Conservation (phyloP, 1,140 invertebrate species). For the Pachyrhynchus sulphureomaculatus region DNA sequence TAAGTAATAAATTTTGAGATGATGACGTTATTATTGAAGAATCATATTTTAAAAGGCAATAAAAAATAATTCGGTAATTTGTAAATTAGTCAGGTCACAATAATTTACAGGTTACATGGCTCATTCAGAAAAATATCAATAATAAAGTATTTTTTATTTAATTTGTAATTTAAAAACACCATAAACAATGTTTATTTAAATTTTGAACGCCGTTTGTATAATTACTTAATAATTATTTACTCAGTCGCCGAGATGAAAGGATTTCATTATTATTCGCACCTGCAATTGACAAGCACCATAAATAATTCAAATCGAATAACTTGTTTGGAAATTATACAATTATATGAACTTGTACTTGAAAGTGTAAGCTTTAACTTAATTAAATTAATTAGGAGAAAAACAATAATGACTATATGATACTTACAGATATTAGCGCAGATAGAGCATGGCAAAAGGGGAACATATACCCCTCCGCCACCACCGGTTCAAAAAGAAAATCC, state of each 20-base stretch:
- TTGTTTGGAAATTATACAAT: neutral
- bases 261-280: neutral
- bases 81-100: neutral
- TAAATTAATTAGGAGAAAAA: neutral
- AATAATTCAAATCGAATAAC: neutral
- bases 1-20: no score
- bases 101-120: neutral
- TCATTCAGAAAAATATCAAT: neutral
- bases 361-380: neutral
- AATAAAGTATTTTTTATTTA: neutral
- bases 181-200: no score
- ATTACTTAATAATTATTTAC: no score
- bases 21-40: no score
- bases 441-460: no score
- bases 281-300: neutral
- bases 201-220: no score
- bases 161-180: neutral
- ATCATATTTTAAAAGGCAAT: neutral
- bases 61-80: neutral
- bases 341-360: neutral
- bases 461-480: no score
- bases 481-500: no score
- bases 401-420: no score
- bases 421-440: no score
- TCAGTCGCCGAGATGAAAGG: neutral